Conservation (phyloP, 2,113 vertebrate species). For the Channa argus region DNA sequence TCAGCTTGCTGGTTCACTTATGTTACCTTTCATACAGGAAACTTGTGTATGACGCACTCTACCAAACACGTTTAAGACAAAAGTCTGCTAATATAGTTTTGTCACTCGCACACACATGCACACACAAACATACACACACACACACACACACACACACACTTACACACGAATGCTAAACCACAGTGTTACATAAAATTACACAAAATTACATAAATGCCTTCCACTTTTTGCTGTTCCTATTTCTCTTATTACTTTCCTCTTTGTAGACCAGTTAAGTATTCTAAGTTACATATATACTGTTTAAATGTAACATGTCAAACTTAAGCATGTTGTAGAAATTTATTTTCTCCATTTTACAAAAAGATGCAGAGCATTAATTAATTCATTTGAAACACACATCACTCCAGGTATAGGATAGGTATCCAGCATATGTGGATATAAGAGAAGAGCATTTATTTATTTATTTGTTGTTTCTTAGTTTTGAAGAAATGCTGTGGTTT, state of each 20-base stretch:
- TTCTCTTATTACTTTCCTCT: conserved; percentile 20
- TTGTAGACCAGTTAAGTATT: neutral
- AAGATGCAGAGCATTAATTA: neutral
- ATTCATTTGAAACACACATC: no score
- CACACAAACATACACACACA: neutral
- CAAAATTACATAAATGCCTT: conserved; percentile 21
- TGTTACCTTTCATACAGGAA: conserved; percentile 39
- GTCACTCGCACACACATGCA: no score
- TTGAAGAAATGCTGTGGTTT: conserved; percentile 8
- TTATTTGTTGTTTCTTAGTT: neutral
- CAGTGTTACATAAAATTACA: conserved; percentile 46
- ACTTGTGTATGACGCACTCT: neutral
- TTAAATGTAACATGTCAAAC: conserved; percentile 1
- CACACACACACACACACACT: neutral
- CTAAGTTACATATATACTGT: conserved; percentile 5
- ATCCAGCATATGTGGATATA: neutral
- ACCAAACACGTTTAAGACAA: neutral
- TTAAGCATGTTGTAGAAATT: conserved; percentile 3
- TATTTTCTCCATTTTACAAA: conserved; percentile 16
- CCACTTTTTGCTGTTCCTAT: conserved; percentile 10
- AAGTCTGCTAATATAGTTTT: conserved; percentile 7
- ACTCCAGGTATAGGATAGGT: neutral
- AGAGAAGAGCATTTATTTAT: neutral
- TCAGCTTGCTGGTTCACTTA: conserved; percentile 8
- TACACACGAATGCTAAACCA: conserved; percentile 19